These are phyloP conservation scores for Timema cristinae DNA, from an alignment of 2,888 invertebrate genomes.

Conservation along the genomic window DNA sequence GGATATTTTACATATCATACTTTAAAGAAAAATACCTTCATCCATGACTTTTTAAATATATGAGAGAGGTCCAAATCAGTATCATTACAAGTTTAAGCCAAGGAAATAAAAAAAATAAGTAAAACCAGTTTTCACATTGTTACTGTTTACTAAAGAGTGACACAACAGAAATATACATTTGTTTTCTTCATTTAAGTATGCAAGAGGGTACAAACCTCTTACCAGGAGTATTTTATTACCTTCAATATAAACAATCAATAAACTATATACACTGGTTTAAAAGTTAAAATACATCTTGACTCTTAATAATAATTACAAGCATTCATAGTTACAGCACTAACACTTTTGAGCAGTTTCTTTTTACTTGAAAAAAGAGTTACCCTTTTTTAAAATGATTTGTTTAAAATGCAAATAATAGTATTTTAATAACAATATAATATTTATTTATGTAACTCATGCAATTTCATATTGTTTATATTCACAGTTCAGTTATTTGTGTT, in stretches of 20 bases:
- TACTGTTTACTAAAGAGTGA: slow-evolving; percentile 32
- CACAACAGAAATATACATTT: slow-evolving; percentile 31
- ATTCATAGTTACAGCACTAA: slow-evolving; percentile 27
- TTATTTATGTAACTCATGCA: slow-evolving; percentile 23
- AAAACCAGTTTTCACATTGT: slow-evolving; percentile 22
- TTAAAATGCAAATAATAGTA: slow-evolving; percentile 21
- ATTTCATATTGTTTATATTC: slow-evolving; percentile 15
- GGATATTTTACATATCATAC: too few relatives aligned
- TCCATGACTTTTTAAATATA: too few relatives aligned
- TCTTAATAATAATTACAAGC: slow-evolving; percentile 25
- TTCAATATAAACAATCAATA: slow-evolving; percentile 22
- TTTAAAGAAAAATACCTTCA: too few relatives aligned
- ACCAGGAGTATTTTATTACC: background rate
- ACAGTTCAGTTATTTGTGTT: slow-evolving; percentile 19
- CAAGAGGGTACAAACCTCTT: background rate
- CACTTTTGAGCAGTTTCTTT: slow-evolving; percentile 28
- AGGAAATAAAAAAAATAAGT: background rate
- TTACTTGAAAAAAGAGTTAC: slow-evolving; percentile 7
- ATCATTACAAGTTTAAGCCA: too few relatives aligned
- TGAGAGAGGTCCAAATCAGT: too few relatives aligned
- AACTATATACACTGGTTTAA: slow-evolving; percentile 20
- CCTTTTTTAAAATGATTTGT: slow-evolving; percentile 17
- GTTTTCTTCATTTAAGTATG: slow-evolving; percentile 27
- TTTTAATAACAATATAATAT: slow-evolving; percentile 21
- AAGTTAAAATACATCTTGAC: slow-evolving; percentile 21